Percentiles rank a stretch among this genome's conserved stretches.
Conservation (phyloP, 2,797 vertebrate species). For the Babyrousa celebensis region DNA sequence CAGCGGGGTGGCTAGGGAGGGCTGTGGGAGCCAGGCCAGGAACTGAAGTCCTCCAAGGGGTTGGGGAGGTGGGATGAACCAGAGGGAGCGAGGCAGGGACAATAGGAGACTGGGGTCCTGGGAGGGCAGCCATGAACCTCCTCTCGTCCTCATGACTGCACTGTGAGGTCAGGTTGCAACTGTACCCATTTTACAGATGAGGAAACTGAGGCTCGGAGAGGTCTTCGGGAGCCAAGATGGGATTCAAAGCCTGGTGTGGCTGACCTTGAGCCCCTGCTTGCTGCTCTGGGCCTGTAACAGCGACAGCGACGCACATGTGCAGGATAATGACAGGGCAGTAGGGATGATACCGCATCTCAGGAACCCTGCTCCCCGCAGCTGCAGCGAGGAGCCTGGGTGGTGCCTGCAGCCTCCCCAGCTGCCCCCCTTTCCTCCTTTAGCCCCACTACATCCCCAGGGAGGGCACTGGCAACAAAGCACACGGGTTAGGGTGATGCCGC, state of each 20-base stretch:
- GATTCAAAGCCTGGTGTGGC: not conserved
- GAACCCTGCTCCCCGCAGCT: not conserved
- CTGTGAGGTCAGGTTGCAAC: not conserved
- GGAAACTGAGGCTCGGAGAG: not conserved
- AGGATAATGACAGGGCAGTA: not conserved
- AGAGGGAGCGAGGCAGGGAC: not conserved
- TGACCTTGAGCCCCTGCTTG: not conserved
- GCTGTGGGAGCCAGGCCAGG: too few relatives aligned
- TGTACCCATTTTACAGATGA: not conserved
- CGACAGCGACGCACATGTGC: accelerated
- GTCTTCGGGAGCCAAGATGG: not conserved
- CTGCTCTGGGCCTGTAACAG: not conserved
- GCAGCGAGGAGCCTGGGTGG: not conserved
- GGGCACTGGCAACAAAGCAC: not conserved
- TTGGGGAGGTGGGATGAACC: not conserved
- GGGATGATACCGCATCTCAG: not conserved
- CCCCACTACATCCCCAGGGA: not conserved
- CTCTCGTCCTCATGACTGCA: not conserved
- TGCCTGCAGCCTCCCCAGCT: not conserved
- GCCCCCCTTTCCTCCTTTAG: not conserved
- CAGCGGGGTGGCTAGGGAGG: not conserved
- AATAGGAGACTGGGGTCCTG: not conserved
- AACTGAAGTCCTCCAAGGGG: not conserved
- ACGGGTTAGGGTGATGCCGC: not conserved
- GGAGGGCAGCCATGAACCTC: not conserved